These are phyloP conservation scores for Magallana angulata DNA, from an alignment of 1,140 invertebrate genomes.

Conservation along the genomic window DNA sequence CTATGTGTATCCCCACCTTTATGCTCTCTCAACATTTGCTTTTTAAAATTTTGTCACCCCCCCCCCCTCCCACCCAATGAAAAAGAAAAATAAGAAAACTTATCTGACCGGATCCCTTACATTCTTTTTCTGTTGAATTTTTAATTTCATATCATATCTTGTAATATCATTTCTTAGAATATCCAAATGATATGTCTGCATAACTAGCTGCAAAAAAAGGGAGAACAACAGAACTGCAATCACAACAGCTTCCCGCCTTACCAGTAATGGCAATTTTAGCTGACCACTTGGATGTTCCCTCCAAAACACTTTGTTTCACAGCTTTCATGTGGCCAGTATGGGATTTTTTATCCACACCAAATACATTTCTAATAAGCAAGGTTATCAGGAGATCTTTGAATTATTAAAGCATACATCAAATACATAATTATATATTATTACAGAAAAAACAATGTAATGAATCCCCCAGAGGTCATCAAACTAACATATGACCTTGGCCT, in stretches of 20 bases:
- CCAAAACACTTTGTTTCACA: conserved; percentile 97
- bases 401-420: conserved; percentile 1
- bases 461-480: not conserved
- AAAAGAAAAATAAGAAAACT: too few relatives aligned
- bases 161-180: too few relatives aligned
- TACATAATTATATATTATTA: not conserved
- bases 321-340: conserved; percentile 99
- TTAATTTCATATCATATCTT: too few relatives aligned
- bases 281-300: conserved; percentile 99
- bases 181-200: not conserved
- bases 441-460: not conserved
- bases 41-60: not conserved
- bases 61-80: not conserved
- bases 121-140: too few relatives aligned
- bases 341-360: conserved; percentile 98
- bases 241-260: conserved; percentile 58
- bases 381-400: conserved; percentile 7
- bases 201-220: not conserved
- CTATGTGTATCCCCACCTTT: not conserved
- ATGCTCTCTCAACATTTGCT: not conserved
- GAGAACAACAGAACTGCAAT: not conserved
- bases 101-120: too few relatives aligned
- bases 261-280: conserved; percentile 95
- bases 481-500: too few relatives aligned
- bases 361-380: conserved; percentile 84